Evolutionary conservation across 1,140 invertebrate genomes (phyloP).

Genomic region (Macrostomum lignano): DNA sequence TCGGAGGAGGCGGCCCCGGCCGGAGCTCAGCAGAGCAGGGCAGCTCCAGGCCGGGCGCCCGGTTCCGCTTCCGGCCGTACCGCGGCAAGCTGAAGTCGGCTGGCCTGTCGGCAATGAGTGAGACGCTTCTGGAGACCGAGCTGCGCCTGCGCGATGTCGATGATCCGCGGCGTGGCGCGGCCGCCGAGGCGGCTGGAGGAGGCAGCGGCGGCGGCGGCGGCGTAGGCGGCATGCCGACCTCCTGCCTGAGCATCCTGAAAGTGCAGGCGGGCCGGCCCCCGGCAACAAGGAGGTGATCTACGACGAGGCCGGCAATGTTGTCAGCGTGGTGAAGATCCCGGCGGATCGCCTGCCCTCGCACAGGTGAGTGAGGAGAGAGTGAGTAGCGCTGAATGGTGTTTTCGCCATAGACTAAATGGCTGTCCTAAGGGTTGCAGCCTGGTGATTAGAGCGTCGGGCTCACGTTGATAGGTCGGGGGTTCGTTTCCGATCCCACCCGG

Average conservation of each 20-base stretch:
- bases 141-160: slow-evolving; percentile 12
- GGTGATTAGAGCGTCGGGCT: too few relatives aligned
- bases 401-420: too few relatives aligned
- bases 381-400: too few relatives aligned
- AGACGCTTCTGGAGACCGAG: slow-evolving; percentile 18
- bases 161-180: slow-evolving; percentile 6
- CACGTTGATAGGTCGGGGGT: too few relatives aligned
- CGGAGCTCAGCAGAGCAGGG: too few relatives aligned
- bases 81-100: slow-evolving; percentile 13
- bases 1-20: too few relatives aligned
- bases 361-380: slow-evolving; percentile 13
- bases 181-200: slow-evolving; percentile 8
- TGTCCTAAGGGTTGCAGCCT: too few relatives aligned
- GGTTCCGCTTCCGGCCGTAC: slow-evolving; percentile 18
- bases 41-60: too few relatives aligned
- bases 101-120: slow-evolving; percentile 12
- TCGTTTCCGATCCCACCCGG: too few relatives aligned
- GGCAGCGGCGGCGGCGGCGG: too few relatives aligned
- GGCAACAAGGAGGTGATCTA: slow-evolving; percentile 21
- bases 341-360: slow-evolving; percentile 19
- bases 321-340: slow-evolving; percentile 16
- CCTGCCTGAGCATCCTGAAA: slow-evolving; percentile 13
- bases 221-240: slow-evolving; percentile 8
- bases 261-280: slow-evolving; percentile 18
- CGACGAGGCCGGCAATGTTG: slow-evolving; percentile 21